A percentile compares a stretch with the other conserved stretches of the same genome.
Conservation (phyloP, 2,888 invertebrate species). For the Agrilus biguttatus region DNA sequence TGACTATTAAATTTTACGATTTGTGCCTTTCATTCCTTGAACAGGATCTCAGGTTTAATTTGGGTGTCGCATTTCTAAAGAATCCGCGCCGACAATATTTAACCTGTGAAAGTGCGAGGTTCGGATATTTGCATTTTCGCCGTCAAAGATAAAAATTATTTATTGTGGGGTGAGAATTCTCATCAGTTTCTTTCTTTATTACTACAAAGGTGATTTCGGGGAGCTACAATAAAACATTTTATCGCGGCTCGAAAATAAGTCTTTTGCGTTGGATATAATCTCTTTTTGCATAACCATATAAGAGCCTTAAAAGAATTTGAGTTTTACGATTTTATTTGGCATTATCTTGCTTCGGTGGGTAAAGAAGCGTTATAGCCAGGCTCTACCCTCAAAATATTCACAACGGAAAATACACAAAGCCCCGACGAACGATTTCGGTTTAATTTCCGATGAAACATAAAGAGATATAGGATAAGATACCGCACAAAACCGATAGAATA, state of each 20-base stretch:
- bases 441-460: too few species aligned
- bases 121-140: conserved; percentile 18
- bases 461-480: too few species aligned
- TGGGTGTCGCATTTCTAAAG: too few species aligned
- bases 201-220: conserved; percentile 20
- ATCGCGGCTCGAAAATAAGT: conserved; percentile 15
- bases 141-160: conserved; percentile 21
- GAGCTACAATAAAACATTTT: conserved; percentile 21
- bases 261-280: conserved; percentile 16
- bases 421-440: too few species aligned
- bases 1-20: too few species aligned
- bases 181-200: conserved; percentile 19
- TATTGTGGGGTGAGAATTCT: conserved; percentile 16
- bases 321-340: conserved; percentile 4
- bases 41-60: too few species aligned
- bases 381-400: too few species aligned
- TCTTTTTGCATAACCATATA: conserved; percentile 11
- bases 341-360: conserved; percentile 1
- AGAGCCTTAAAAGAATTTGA: conserved; percentile 5
- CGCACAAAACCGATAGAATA: too few species aligned
- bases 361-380: too few species aligned
- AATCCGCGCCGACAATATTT: too few species aligned
- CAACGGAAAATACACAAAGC: too few species aligned
- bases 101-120: conserved; percentile 2
- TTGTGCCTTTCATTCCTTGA: too few species aligned